Conservation (phyloP, 2,797 vertebrate genomes). For the Hyperoplus lanceolatus region DNA sequence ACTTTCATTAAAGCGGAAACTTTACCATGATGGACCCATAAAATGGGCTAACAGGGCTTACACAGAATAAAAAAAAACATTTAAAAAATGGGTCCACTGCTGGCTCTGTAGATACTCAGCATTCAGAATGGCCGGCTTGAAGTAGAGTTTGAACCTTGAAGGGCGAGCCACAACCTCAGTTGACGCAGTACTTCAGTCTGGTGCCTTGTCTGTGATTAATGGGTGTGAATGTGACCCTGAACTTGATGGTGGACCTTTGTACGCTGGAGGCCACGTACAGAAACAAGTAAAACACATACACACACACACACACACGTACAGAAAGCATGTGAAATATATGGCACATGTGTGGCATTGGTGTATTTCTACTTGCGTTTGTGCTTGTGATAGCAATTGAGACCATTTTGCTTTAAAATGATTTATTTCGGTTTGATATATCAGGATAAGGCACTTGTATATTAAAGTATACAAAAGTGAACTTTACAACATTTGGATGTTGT, state of each 20-base stretch:
- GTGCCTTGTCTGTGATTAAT: slow-evolving; percentile 61
- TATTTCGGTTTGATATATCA: slow-evolving; percentile 3
- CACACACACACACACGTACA: slow-evolving; percentile 27
- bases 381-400: neutral
- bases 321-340: slow-evolving; percentile 46
- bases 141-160: slow-evolving; percentile 22
- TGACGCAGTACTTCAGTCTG: slow-evolving; percentile 35
- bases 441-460: neutral
- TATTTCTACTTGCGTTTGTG: slow-evolving; percentile 2
- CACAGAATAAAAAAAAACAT: neutral
- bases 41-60: neutral
- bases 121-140: neutral
- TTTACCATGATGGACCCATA: neutral
- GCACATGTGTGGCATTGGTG: slow-evolving; percentile 31
- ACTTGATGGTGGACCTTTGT: slow-evolving; percentile 61
- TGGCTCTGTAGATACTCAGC: slow-evolving; percentile 1
- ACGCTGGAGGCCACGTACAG: slow-evolving; percentile 32
- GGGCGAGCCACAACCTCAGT: slow-evolving; percentile 9
- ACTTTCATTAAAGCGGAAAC: slow-evolving; percentile 28
- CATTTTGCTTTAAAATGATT: too few species aligned
- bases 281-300: slow-evolving; percentile 45
- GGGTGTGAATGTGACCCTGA: slow-evolving; percentile 65
- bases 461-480: neutral
- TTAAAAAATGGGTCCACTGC: neutral
- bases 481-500: neutral